phyloP scores from a whole-genome alignment of 1,140 invertebrate species.

The Pseudobourletiella spinata region DNA sequence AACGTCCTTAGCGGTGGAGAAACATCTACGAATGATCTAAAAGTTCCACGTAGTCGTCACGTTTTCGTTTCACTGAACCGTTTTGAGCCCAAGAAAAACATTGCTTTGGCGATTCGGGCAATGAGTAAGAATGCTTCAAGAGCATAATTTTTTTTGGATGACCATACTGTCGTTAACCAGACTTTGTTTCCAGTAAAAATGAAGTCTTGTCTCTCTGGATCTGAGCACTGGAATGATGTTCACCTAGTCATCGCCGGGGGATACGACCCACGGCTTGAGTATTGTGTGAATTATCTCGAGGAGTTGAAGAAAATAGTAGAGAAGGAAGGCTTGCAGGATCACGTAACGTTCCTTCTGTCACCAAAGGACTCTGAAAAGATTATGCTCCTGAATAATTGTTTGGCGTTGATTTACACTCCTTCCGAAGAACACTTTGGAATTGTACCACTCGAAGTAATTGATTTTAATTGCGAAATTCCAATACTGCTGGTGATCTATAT shows the following conservation, averaged over 20 bases:
- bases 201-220: constrained; percentile 38
- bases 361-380: constrained; percentile 77
- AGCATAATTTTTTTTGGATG: no score
- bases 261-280: constrained; percentile 78
- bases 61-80: constrained; percentile 91
- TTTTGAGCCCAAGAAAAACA: constrained; percentile 94
- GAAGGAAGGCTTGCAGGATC: constrained; percentile 57
- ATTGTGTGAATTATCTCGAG: constrained; percentile 81
- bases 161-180: neutral
- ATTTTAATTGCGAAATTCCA: neutral
- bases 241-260: constrained; percentile 94
- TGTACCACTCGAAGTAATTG: constrained; percentile 74
- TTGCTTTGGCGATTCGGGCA: constrained; percentile 71
- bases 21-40: neutral
- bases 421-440: constrained; percentile 98
- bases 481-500: neutral
- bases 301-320: constrained; percentile 61
- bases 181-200: constrained; percentile 27
- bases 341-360: constrained; percentile 76
- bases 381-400: constrained; percentile 61
- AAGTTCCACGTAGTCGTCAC: constrained; percentile 46
- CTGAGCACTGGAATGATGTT: constrained; percentile 52
- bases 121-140: no score
- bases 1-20: constrained; percentile 43
- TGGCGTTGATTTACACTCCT: constrained; percentile 88